Evolutionary conservation across 1,140 invertebrate species (phyloP).

Genomic region (Cydia strobilella): DNA sequence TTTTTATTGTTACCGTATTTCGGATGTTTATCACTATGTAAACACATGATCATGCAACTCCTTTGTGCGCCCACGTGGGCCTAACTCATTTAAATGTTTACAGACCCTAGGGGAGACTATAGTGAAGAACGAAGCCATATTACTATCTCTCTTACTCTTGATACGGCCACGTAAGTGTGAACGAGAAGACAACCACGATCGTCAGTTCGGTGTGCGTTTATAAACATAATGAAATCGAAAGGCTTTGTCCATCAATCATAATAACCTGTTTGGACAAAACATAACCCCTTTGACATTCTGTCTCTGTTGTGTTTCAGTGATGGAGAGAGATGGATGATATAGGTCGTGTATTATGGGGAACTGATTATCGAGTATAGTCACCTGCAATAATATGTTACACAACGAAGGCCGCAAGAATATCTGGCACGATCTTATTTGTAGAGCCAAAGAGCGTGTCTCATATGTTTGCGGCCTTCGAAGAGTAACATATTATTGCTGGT

Average conservation of each 20-base stretch:
- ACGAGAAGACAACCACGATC: background rate
- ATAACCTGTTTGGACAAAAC: conserved; percentile 15
- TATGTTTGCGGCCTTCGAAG: too few species aligned
- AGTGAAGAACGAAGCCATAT: too few species aligned
- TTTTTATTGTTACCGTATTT: background rate
- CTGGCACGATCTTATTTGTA: too few species aligned
- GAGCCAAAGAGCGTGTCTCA: too few species aligned
- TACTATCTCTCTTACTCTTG: too few species aligned
- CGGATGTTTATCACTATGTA: background rate
- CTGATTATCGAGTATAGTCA: too few species aligned
- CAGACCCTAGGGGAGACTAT: too few species aligned
- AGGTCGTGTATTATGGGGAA: too few species aligned
- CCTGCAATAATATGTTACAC: too few species aligned
- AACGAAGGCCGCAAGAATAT: too few species aligned
- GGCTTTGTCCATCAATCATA: conserved; percentile 23
- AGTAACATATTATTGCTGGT: too few species aligned
- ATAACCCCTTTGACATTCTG: background rate
- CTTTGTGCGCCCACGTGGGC: background rate
- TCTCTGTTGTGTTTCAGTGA: background rate
- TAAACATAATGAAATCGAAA: conserved; percentile 24
- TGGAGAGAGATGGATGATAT: background rate
- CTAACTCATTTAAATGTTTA: background rate
- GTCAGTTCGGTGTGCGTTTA: background rate
- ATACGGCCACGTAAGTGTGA: background rate
- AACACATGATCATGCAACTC: background rate